Conservation (phyloP, 2,888 invertebrate species). For the Ernsta delagoae region DNA sequence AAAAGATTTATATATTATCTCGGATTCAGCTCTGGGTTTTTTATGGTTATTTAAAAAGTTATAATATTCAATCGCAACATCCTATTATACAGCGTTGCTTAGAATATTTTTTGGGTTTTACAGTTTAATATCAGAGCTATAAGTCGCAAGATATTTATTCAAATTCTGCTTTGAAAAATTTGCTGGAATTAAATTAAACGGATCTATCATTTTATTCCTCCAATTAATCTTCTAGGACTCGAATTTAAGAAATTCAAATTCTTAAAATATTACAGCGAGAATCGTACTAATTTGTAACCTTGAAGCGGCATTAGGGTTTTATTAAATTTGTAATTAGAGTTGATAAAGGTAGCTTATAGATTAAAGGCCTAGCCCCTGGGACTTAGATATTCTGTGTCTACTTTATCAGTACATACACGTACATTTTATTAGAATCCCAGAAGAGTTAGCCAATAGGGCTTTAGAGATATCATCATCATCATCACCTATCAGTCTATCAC, state of each 20-base stretch:
- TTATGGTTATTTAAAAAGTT: too few relatives aligned
- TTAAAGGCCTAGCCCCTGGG: background rate
- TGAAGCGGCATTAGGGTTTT: background rate
- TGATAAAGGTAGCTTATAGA: conserved; percentile 9
- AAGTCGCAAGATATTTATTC: too few relatives aligned
- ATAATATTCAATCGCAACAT: too few relatives aligned
- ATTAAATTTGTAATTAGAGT: conserved; percentile 15
- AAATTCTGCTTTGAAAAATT: background rate
- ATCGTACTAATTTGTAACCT: background rate
- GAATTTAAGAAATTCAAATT: background rate
- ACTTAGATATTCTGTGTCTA: background rate
- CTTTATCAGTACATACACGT: too few relatives aligned
- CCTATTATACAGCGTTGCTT: too few relatives aligned
- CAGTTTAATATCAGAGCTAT: too few relatives aligned
- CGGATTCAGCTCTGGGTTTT: too few relatives aligned
- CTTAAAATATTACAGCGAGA: background rate
- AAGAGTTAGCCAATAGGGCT: too few relatives aligned
- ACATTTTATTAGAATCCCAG: too few relatives aligned
- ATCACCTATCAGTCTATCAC: too few relatives aligned
- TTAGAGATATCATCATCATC: too few relatives aligned
- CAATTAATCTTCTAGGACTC: background rate
- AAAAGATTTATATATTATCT: background rate
- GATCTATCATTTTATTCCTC: background rate
- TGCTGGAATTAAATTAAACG: background rate
- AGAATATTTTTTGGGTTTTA: too few relatives aligned